These are phyloP conservation scores for Cynoglossus semilaevis DNA, from an alignment of 2,113 vertebrate genomes.

Conservation along the genomic window DNA sequence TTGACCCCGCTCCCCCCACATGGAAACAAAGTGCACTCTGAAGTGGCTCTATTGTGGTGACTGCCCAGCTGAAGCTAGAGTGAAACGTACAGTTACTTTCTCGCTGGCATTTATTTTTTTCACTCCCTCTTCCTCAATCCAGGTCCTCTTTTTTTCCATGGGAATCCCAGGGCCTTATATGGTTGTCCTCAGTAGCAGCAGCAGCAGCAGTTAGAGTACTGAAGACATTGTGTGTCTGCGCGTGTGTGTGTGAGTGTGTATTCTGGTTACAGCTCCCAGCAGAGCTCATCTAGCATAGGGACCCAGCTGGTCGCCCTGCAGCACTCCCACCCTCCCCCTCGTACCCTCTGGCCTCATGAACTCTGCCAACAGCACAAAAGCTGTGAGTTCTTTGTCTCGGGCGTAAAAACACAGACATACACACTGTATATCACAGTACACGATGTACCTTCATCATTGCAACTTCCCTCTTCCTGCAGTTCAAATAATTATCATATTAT, in stretches of 20 bases:
- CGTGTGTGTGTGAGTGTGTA: constrained; percentile 26
- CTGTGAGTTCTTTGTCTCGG: constrained; percentile 51
- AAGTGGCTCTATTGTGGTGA: constrained; percentile 63
- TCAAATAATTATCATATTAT: too few relatives aligned
- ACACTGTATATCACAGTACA: background rate
- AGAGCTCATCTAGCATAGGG: constrained; percentile 72
- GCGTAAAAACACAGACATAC: constrained; percentile 32
- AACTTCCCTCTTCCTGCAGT: background rate
- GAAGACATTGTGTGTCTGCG: constrained; percentile 29
- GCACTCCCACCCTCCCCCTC: constrained; percentile 53
- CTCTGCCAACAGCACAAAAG: constrained; percentile 59
- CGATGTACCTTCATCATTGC: too few relatives aligned
- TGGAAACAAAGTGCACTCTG: constrained; percentile 60
- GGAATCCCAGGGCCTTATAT: constrained; percentile 95
- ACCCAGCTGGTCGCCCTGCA: constrained; percentile 75
- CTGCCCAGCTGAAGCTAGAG: constrained; percentile 57
- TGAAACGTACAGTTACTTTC: constrained; percentile 64
- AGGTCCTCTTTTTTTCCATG: constrained; percentile 76
- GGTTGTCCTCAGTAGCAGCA: constrained; percentile 79
- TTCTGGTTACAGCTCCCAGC: constrained; percentile 76
- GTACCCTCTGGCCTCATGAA: constrained; percentile 63
- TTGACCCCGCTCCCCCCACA: constrained; percentile 50
- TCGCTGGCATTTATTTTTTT: constrained; percentile 42
- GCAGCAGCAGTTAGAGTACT: constrained; percentile 37
- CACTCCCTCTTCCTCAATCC: constrained; percentile 47